Percentiles rank a stretch among this genome's conserved stretches.
Evolutionary conservation across 2,113 vertebrate genomes (phyloP).

Genomic region (Lontra canadensis): DNA sequence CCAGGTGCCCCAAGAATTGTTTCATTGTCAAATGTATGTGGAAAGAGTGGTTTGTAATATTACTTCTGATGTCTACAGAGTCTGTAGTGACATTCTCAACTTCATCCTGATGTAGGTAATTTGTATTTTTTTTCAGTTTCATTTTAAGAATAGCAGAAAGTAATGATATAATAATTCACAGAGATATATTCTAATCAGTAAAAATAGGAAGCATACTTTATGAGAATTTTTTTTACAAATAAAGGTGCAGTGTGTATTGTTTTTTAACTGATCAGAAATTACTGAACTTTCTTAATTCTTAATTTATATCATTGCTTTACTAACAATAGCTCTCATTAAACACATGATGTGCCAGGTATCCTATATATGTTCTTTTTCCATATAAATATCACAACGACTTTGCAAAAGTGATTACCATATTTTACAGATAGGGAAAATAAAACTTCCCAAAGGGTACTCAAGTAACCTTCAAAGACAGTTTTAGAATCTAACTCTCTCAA

Average conservation of each 20-base stretch:
- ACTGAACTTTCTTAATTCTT: background rate
- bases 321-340: background rate
- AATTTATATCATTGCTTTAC: background rate
- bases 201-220: slow-evolving; percentile 24
- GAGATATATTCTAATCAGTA: slow-evolving; percentile 42
- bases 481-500: background rate
- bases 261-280: slow-evolving; percentile 20
- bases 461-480: background rate
- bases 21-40: background rate
- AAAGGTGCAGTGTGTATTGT: background rate
- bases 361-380: background rate
- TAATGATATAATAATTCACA: slow-evolving; percentile 63
- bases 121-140: slow-evolving; percentile 43
- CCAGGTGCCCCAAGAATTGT: background rate
- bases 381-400: background rate
- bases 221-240: background rate
- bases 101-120: background rate
- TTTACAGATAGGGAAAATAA: background rate
- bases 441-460: background rate
- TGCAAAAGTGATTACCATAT: background rate
- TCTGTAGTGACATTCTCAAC: background rate
- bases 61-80: background rate
- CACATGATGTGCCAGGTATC: background rate
- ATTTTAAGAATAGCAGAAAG: slow-evolving; percentile 58
- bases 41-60: background rate